phyloP scores from a whole-genome alignment of 2,797 vertebrate species.

The Muraenolepis orangiensis region DNA sequence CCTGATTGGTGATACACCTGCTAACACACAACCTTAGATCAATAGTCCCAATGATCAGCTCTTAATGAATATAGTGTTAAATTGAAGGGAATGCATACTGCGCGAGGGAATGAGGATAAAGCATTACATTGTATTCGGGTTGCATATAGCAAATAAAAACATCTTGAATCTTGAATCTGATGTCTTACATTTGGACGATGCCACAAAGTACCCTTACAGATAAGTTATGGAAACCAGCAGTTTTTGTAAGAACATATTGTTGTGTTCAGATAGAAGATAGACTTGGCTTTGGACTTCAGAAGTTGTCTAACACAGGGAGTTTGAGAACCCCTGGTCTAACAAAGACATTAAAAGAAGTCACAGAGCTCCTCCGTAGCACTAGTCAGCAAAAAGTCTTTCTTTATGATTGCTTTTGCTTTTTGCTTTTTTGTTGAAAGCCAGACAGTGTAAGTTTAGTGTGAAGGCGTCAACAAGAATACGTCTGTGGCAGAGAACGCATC shows the following conservation, averaged over 20 bases:
- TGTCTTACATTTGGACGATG: not conserved
- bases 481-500: not conserved
- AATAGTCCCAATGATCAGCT: not conserved
- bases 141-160: too few relatives aligned
- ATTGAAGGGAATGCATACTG: too few relatives aligned
- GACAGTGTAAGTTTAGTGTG: not conserved
- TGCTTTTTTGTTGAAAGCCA: not conserved
- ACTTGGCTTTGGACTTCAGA: not conserved
- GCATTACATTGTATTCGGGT: too few relatives aligned
- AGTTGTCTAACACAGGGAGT: not conserved
- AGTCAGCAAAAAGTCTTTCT: not conserved
- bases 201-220: not conserved
- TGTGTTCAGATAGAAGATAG: not conserved
- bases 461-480: not conserved
- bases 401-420: not conserved
- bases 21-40: not conserved
- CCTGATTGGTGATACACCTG: not conserved
- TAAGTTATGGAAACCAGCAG: not conserved
- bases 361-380: not conserved
- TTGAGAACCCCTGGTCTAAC: too few relatives aligned
- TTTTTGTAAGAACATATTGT: not conserved
- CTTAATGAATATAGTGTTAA: not conserved
- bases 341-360: not conserved
- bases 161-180: too few relatives aligned
- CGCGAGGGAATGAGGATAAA: too few relatives aligned